Base-by-base conservation (phyloP, 2,113 vertebrate genomes). In the Theristicus caerulescens region DNA sequence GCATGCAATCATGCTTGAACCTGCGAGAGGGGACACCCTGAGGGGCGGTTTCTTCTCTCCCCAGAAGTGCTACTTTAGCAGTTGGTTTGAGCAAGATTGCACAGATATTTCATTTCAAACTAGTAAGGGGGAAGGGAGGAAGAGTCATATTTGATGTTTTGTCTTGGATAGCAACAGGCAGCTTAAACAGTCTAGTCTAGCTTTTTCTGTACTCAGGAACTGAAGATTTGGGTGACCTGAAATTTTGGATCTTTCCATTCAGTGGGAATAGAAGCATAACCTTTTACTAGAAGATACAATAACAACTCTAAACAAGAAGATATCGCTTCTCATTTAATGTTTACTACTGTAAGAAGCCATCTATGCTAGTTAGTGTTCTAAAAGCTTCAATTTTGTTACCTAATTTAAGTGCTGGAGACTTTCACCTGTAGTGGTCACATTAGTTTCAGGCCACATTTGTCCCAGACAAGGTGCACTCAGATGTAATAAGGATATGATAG, bases 21-120 rank as follows among this genome's bases (percentile, higher is more conserved):
- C 61, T 85, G 11, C 0, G 0, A 42, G 79, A 65, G 49, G 64
- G 44, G 54, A 36, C 19, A 49, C n/a, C 59, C 51, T 9, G 55
- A 73, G 32, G 46, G 29, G 7, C 29, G 21, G 78, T 82, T 69
- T 51, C 40, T 38, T 86, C 55, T 87, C 31, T 89, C 9, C 38
- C 18, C 25, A 38, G 31, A 77, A 88, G 67, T 40, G 29, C 55
- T 87, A 2, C 58, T 82, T 84, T 34, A 89, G 65, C 52, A 27
- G n/a, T 55, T 84, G 65, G 20, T 62, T 94, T 0, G 0, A 82
- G 44, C 36, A 36, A 44, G 49, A 15, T 42, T 80, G 25, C 42
- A 65, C 6, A 24, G 67, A 57, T 57, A 26, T 4, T 93, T 79
- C 13, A 21, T 76, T 52, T 54, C 42, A 38, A 51, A 73, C 31